Percentiles rank a stretch among this genome's conserved stretches.
Evolutionary conservation across 2,113 vertebrate species (phyloP).

Genomic region (Telmatochromis brachygnathus): DNA sequence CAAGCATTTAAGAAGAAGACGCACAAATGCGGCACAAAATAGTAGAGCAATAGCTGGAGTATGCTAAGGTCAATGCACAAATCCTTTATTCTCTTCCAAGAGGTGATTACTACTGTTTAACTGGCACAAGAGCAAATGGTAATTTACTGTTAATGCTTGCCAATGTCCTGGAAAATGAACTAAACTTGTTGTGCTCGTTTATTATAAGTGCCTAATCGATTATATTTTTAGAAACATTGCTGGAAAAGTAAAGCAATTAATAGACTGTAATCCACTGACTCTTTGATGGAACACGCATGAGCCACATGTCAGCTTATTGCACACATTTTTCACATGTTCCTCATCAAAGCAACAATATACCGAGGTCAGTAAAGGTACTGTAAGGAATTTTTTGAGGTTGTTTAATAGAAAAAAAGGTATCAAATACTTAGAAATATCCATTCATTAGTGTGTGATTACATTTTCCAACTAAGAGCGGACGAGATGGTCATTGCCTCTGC

Average conservation of each 20-base stretch:
- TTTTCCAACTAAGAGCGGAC: background rate
- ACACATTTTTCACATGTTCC: background rate
- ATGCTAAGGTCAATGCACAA: conserved; percentile 27
- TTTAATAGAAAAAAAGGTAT: background rate
- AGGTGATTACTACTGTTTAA: conserved; percentile 15
- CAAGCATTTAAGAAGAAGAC: conserved; percentile 13
- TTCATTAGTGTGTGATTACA: background rate
- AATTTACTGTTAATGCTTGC: background rate
- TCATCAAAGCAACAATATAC: background rate
- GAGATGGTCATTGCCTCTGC: background rate
- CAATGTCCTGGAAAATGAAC: background rate
- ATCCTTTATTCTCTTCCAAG: background rate
- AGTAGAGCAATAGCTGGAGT: conserved; percentile 14
- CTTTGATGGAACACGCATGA: background rate
- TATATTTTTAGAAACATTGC: background rate
- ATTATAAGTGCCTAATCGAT: background rate
- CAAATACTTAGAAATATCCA: background rate
- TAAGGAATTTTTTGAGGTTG: background rate
- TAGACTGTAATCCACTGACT: background rate
- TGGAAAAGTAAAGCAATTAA: background rate
- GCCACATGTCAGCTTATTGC: background rate
- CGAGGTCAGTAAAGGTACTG: background rate
- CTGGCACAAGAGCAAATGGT: background rate
- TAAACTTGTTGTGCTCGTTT: background rate
- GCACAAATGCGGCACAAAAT: background rate